A percentile compares a stretch with the other conserved stretches of the same genome.
These are phyloP conservation scores for Macrosoma leucophasiata DNA, from an alignment of 2,888 invertebrate species.

Conservation along the genomic window DNA sequence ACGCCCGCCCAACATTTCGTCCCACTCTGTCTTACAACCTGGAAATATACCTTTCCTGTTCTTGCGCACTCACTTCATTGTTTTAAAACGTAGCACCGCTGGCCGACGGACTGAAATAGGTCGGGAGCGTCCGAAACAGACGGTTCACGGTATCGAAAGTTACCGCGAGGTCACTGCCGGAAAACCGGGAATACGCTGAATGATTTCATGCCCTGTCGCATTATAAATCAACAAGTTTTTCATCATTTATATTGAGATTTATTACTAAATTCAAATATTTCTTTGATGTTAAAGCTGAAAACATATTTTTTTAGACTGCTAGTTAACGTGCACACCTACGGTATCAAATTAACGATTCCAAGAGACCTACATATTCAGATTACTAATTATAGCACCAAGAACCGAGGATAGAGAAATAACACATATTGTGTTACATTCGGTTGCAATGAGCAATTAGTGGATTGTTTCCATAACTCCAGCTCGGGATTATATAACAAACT, in stretches of 20 bases:
- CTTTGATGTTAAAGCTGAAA: too few relatives aligned
- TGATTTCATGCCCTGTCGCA: too few relatives aligned
- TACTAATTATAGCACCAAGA: constrained; percentile 40
- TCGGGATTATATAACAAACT: constrained; percentile 30
- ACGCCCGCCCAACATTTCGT: constrained; percentile 50
- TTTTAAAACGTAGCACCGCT: constrained; percentile 63
- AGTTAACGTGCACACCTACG: constrained; percentile 5
- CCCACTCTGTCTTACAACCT: constrained; percentile 51
- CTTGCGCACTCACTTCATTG: constrained; percentile 66
- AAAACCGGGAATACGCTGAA: constrained; percentile 39
- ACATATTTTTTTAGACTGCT: too few relatives aligned
- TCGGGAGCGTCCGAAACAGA: constrained; percentile 68
- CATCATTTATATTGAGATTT: too few relatives aligned
- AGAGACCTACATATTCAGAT: too few relatives aligned
- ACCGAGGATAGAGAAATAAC: constrained; percentile 48
- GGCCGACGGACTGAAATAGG: constrained; percentile 71
- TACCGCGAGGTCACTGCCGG: constrained; percentile 68
- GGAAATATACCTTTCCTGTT: constrained; percentile 58
- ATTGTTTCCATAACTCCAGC: constrained; percentile 56
- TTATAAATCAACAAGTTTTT: too few relatives aligned
- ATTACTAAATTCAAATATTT: too few relatives aligned
- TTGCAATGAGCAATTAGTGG: constrained; percentile 39
- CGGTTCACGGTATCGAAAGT: constrained; percentile 66
- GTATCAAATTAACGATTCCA: too few relatives aligned
- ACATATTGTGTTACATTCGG: constrained; percentile 37